Evolutionary conservation across 2,797 vertebrate genomes (phyloP).

Genomic region (Gambelia wislizenii): DNA sequence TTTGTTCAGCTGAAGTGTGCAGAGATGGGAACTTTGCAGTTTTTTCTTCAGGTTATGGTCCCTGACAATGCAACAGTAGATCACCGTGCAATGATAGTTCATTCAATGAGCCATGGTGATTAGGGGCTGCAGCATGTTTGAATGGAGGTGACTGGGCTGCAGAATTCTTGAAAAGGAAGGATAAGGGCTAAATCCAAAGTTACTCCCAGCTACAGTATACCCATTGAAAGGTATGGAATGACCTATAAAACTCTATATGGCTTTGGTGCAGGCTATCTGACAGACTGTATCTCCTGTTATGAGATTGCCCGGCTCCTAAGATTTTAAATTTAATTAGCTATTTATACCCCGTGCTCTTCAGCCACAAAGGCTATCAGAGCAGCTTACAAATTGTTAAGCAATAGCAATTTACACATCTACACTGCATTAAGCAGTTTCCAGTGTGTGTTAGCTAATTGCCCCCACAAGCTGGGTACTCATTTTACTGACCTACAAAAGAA

Average conservation of each 20-base stretch:
- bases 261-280: neutral
- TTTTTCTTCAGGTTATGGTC: no score
- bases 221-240: neutral
- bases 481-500: no score
- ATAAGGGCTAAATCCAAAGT: neutral
- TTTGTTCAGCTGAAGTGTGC: neutral
- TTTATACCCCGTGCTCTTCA: no score
- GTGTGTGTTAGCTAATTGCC: no score
- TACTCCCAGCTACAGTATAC: neutral
- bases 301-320: no score
- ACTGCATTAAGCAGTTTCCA: no score
- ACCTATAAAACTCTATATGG: neutral
- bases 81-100: neutral
- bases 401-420: no score
- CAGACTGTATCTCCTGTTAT: no score
- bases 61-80: neutral
- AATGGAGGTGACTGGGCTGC: slow-evolving; percentile 15
- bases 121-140: slow-evolving; percentile 32
- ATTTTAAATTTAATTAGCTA: no score
- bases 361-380: no score
- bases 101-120: slow-evolving; percentile 5
- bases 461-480: no score
- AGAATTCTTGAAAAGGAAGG: slow-evolving; percentile 3
- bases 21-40: neutral
- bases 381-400: no score